Evolutionary conservation across 2,113 vertebrate genomes (phyloP).

Genomic region (Ursus arctos): DNA sequence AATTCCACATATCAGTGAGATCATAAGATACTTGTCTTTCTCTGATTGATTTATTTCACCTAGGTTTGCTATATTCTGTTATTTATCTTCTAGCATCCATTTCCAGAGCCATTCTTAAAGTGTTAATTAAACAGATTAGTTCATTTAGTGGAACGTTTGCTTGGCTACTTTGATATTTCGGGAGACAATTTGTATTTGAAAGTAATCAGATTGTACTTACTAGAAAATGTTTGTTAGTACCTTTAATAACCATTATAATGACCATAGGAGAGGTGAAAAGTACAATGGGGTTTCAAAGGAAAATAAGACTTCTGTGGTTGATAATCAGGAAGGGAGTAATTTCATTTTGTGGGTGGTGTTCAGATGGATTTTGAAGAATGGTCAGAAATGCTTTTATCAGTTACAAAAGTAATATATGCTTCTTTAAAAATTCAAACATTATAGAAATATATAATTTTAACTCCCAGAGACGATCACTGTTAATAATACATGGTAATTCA

Average conservation of each 20-base stretch:
- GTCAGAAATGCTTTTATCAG: not conserved
- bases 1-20: too few relatives aligned
- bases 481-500: not conserved
- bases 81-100: not conserved
- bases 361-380: conserved; percentile 20
- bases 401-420: not conserved
- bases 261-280: not conserved
- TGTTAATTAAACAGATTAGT: not conserved
- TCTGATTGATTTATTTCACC: too few relatives aligned
- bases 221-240: not conserved
- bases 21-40: too few relatives aligned
- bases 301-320: not conserved
- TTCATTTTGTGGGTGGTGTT: not conserved
- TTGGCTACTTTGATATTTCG: not conserved
- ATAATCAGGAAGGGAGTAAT: not conserved
- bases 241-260: not conserved
- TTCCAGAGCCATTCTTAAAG: not conserved
- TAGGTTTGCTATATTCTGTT: not conserved
- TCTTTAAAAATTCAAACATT: not conserved
- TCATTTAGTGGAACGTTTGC: not conserved
- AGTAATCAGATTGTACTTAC: not conserved
- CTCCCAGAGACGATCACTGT: not conserved
- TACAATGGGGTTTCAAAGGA: not conserved
- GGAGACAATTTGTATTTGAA: not conserved
- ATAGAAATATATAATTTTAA: not conserved